These are phyloP conservation scores for Microcebus ravelobensis DNA, from an alignment of 2,113 vertebrate species.

Conservation along the genomic window DNA sequence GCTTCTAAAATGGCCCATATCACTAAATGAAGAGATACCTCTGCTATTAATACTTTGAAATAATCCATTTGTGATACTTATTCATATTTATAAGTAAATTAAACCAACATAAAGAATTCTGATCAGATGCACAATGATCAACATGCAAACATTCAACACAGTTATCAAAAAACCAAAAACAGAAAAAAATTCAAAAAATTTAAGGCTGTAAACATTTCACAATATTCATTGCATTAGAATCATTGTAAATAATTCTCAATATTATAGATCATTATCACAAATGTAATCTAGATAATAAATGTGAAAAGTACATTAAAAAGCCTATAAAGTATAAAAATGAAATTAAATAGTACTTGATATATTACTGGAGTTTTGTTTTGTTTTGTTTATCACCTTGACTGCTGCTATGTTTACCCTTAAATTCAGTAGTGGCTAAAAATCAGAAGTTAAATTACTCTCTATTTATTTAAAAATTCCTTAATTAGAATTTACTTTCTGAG, in stretches of 20 bases:
- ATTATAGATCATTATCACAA: neutral
- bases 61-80: neutral
- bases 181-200: neutral
- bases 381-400: neutral
- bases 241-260: neutral
- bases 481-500: slow-evolving; percentile 17
- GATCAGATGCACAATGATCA: neutral
- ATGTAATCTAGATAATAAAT: neutral
- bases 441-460: neutral
- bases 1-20: neutral
- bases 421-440: neutral
- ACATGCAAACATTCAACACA: neutral
- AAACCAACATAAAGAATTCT: neutral
- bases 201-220: neutral
- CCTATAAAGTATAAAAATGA: neutral
- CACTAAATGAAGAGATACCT: neutral
- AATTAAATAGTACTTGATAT: neutral
- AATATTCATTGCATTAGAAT: neutral
- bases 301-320: neutral
- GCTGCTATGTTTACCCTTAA: neutral
- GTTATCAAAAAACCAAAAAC: neutral
- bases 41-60: neutral
- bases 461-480: neutral
- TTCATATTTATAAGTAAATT: neutral
- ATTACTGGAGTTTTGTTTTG: neutral